phyloP scores from a whole-genome alignment of 2,113 vertebrate genomes.

The Orthonyx spaldingii region DNA sequence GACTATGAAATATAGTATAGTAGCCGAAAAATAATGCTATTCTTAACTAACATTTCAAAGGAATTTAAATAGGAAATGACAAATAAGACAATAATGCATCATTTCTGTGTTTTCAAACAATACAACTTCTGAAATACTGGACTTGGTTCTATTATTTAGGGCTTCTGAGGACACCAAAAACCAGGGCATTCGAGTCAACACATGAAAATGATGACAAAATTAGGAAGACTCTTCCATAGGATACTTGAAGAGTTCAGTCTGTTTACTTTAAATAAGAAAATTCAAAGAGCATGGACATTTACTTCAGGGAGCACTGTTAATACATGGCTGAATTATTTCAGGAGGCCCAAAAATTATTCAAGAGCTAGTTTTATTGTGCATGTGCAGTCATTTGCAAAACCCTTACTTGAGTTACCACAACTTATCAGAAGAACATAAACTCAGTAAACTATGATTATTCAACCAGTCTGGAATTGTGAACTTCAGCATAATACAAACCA shows the following conservation, averaged over 20 bases:
- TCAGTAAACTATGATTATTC: not conserved
- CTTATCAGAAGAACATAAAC: not conserved
- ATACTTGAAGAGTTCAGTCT: not conserved
- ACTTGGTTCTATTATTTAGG: not conserved
- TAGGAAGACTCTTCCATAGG: not conserved
- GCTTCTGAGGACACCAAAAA: not conserved
- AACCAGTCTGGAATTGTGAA: not conserved
- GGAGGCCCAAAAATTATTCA: not conserved
- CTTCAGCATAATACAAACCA: not conserved
- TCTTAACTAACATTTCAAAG: not conserved
- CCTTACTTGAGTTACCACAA: not conserved
- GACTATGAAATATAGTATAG: not conserved
- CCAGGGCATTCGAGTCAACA: not conserved
- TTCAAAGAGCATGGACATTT: not conserved
- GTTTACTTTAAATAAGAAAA: not conserved
- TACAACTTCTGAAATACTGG: not conserved
- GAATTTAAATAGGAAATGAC: not conserved
- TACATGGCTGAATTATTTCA: not conserved
- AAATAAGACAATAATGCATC: not conserved
- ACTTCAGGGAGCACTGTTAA: not conserved
- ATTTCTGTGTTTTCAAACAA: not conserved
- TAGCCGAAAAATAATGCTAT: not conserved
- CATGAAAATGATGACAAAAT: not conserved
- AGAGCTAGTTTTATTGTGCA: not conserved
- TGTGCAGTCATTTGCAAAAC: not conserved